Base-by-base conservation (phyloP, 1,140 invertebrate genomes). In the Drosophila punjabiensis region DNA sequence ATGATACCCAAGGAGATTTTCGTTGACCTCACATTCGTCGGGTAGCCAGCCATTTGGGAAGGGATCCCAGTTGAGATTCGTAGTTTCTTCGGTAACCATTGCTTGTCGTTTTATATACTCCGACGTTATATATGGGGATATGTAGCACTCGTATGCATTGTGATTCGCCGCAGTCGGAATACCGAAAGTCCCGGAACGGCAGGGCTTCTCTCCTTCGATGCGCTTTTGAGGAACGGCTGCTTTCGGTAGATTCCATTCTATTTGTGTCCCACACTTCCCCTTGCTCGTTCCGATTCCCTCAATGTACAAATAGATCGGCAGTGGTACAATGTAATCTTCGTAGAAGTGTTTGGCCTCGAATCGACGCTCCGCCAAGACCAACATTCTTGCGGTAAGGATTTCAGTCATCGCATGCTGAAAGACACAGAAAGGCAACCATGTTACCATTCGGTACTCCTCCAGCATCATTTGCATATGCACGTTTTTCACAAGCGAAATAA, bases 361-460 rank as follows among this genome's bases (percentile, higher is more conserved):
- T 24, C 13, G 20, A 3, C 24, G 10, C 6, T 24, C 13, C 11
- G 5, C 11, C 11, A 48, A 3, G 6, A 4, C 9, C 45, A 48
- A 48, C 45, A 48, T 48, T 48, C 45, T 48, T 48, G 20, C 45
- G 5, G 45, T 48, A 3, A 48, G 45, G 13, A 48, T 13, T 48
- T 48, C 45, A 48, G 45, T 48, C 45, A 48, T 48, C 20, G 45
- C 45, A 11, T 48, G 45, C 13, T 48, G 45, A 48, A 48, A 48
- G 11, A 48, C 9, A 48, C 45, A 48, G 11, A 48, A 48, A 7
- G 45, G 45, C 45, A 48, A 14, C 11, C n/a, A n/a, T n/a, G n/a
- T n/a, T n/a, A n/a, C n/a, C n/a, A n/a, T n/a, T n/a, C n/a, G n/a
- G n/a, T n/a, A n/a, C n/a, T n/a, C 3, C 8, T 5, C 4, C 41